Evolutionary conservation across 2,888 invertebrate genomes (phyloP).

Genomic region (Kryphioiulus occultus): DNA sequence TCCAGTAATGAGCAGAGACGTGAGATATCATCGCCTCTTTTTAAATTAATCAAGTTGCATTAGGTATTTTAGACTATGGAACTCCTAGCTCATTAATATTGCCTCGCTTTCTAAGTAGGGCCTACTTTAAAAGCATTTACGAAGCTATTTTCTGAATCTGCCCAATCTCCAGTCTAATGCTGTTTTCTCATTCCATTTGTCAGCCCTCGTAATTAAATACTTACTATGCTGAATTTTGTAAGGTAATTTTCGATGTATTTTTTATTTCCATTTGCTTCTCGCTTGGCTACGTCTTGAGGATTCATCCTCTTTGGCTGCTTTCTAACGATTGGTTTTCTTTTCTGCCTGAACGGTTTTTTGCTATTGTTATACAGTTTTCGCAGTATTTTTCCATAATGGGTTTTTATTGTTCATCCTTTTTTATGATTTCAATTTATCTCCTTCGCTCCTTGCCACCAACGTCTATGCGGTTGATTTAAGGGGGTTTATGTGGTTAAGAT

Average conservation of each 20-base stretch:
- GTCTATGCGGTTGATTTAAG: background rate
- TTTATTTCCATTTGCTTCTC: background rate
- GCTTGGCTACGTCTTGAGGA: background rate
- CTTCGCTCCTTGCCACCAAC: background rate
- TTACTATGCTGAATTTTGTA: background rate
- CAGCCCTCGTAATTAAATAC: background rate
- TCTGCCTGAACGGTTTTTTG: background rate
- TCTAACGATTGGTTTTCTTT: background rate
- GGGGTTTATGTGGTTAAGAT: background rate
- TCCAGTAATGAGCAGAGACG: background rate
- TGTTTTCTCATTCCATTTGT: background rate
- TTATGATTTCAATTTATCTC: slow-evolving; percentile 15
- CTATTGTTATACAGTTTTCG: slow-evolving; percentile 12
- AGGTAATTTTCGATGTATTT: background rate
- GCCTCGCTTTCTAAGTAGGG: background rate
- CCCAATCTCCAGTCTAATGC: background rate
- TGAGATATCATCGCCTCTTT: slow-evolving; percentile 9
- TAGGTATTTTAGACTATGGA: background rate
- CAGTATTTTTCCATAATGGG: slow-evolving; percentile 9
- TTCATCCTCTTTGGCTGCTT: background rate
- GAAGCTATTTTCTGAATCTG: background rate
- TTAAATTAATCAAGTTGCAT: slow-evolving; percentile 16
- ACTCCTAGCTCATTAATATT: slow-evolving; percentile 1
- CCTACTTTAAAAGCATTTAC: background rate
- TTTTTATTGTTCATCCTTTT: background rate